Evolutionary conservation across 2,888 invertebrate species (phyloP), one percentile per base, ranked within the genome.

Genomic region (Chloromyia formosa): DNA sequence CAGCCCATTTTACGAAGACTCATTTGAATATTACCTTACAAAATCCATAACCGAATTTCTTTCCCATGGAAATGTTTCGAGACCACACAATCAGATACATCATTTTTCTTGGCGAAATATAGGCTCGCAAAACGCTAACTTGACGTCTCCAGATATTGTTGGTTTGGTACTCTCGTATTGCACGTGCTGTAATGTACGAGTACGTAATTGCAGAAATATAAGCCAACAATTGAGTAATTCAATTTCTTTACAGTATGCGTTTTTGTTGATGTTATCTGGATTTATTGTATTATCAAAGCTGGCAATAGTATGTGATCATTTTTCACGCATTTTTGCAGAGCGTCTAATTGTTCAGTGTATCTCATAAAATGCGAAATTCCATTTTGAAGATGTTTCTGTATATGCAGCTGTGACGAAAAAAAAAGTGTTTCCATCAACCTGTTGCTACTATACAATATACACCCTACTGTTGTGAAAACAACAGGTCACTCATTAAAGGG

Each of bases 21-120:
- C 16, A 62, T 62, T 62, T 62, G 62, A 62, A 62, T 62, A 62
- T 62, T 40, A 42, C 20, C 42, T 66, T 66, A 49, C 49, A 49
- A 49, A 66, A 66, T 45, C 42, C 22, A 12, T 45, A 49, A 66
- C 66, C 45, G 18, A 66, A 49, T 66, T 66, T 14, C 10, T 20
- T 49, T 66, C 66, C 66, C 66, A 66, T 66, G 66, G 45, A 66
- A 49, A 4, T 62, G 12, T 62, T 62, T 62, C 62, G 40, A 35
- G 40, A 62, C 18, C 35, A 62, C 62, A 35, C 27, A 62, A 62
- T 62, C 1, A 18, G 62, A 35, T 12, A 16, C 12, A 40, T 62
- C 4, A n/a, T 35, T 40, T 56, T 22, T 16, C 56, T 18, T 56
- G 20, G 20, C 16, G 18, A 56, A 56, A 22, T 56, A 10, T 1